Percentiles rank a stretch among this genome's conserved stretches.
Conservation (phyloP, 2,113 vertebrate genomes). For the Taurulus bubalis region DNA sequence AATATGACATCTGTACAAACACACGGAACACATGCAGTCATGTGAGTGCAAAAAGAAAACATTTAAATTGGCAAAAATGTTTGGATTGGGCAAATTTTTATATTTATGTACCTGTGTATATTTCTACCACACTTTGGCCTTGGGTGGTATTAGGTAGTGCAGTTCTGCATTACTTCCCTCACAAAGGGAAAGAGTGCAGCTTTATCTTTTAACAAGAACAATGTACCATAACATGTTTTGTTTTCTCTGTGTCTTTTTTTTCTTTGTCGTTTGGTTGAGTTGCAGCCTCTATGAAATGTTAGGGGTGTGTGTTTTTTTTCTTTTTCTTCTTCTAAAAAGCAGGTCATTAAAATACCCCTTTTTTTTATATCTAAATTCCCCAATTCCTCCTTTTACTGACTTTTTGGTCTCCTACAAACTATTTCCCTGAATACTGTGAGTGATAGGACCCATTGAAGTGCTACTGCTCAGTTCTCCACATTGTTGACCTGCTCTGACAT, state of each 20-base stretch:
- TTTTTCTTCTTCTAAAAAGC: conserved; percentile 68
- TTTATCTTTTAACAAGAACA: conserved; percentile 81
- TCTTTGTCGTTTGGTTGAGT: conserved; percentile 60
- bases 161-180: conserved; percentile 68
- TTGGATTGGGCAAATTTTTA: conserved; percentile 77
- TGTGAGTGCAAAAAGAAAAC: conserved; percentile 51
- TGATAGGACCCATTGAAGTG: conserved; percentile 64
- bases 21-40: conserved; percentile 53
- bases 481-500: conserved; percentile 66
- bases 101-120: conserved; percentile 82
- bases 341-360: conserved; percentile 80
- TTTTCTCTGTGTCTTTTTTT: conserved; percentile 42
- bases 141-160: conserved; percentile 72
- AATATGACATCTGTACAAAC: conserved; percentile 67
- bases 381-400: conserved; percentile 41
- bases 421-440: conserved; percentile 67
- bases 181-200: conserved; percentile 54
- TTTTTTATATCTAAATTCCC: conserved; percentile 59
- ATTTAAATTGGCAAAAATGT: conserved; percentile 66
- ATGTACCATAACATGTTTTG: conserved; percentile 73
- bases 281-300: conserved; percentile 68
- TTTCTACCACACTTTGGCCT: conserved; percentile 80
- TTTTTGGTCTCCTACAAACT: conserved; percentile 64
- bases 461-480: conserved; percentile 69
- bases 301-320: conserved; percentile 43